Conservation (phyloP, 2,888 invertebrate species). For the Drosophila austrosaltans region DNA sequence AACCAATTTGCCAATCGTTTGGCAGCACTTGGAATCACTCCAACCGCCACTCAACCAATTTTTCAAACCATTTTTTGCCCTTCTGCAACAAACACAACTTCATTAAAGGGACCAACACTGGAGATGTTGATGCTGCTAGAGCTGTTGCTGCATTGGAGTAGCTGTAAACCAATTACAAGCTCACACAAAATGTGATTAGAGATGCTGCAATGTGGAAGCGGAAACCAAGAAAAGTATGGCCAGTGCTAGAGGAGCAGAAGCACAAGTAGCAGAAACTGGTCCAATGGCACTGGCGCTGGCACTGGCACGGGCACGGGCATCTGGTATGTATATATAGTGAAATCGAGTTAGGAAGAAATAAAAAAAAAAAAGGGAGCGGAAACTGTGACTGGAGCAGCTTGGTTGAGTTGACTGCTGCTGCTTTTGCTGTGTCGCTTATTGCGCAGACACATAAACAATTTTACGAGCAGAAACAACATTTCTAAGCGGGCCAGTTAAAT, state of each 20-base stretch:
- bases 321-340: constrained; percentile 20
- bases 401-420: not conserved
- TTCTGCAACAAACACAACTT: constrained; percentile 50
- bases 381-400: constrained; percentile 15
- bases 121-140: not conserved
- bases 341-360: constrained; percentile 7
- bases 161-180: constrained; percentile 69
- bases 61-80: not conserved
- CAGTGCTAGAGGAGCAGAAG: not conserved
- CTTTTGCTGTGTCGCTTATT: constrained; percentile 21
- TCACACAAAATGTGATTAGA: constrained; percentile 72
- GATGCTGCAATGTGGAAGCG: constrained; percentile 55
- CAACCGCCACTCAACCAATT: not conserved
- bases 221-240: constrained; percentile 20
- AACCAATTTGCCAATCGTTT: constrained; percentile 58
- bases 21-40: constrained; percentile 14
- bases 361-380: constrained; percentile 2
- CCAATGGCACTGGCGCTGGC: not conserved
- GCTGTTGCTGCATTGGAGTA: constrained; percentile 55
- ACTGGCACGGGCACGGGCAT: constrained; percentile 1
- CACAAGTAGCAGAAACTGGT: not conserved
- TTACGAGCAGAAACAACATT: constrained; percentile 59
- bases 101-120: constrained; percentile 54
- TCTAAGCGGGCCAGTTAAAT: constrained; percentile 68
- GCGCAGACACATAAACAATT: constrained; percentile 62